Conservation (phyloP, 2,797 vertebrate species). For the Pangasius krempfi region DNA sequence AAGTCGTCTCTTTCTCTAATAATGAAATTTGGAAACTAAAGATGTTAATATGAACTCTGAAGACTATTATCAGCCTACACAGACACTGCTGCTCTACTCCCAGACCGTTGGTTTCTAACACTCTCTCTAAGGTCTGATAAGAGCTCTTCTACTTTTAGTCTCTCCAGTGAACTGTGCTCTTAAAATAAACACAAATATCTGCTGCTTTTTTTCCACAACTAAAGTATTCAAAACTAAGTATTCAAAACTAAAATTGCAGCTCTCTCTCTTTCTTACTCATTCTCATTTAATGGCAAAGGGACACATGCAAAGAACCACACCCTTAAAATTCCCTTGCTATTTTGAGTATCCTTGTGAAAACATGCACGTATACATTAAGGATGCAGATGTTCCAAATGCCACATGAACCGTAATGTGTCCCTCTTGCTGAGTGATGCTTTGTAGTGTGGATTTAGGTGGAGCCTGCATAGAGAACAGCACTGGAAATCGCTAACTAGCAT, state of each 20-base stretch:
- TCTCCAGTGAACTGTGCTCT: neutral
- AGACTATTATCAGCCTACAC: slow-evolving; percentile 45
- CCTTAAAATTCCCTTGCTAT: slow-evolving; percentile 55
- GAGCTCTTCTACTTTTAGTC: neutral
- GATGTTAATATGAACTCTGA: slow-evolving; percentile 22
- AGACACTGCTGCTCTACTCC: slow-evolving; percentile 47
- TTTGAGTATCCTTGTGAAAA: slow-evolving; percentile 53
- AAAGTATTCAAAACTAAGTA: neutral
- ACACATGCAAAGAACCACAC: slow-evolving; percentile 44
- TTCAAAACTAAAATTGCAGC: neutral
- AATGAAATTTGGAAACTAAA: slow-evolving; percentile 17
- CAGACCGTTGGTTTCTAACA: slow-evolving; percentile 39
- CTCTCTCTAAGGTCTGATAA: slow-evolving; percentile 32
- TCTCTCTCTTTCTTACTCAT: neutral
- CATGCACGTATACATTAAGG: slow-evolving; percentile 52
- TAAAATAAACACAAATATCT: neutral
- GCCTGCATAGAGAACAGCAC: slow-evolving; percentile 3
- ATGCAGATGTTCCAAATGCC: slow-evolving; percentile 43
- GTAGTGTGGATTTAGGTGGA: slow-evolving; percentile 33
- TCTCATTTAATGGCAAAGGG: neutral
- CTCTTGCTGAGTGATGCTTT: neutral
- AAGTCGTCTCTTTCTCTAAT: neutral
- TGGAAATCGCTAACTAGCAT: slow-evolving; percentile 5
- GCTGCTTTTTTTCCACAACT: too few relatives aligned
- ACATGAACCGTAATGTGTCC: slow-evolving; percentile 29